A percentile compares a stretch with the other conserved stretches of the same genome.
phyloP scores from a whole-genome alignment of 2,888 invertebrate species.

The Acanthococcus lagerstroemiae region DNA sequence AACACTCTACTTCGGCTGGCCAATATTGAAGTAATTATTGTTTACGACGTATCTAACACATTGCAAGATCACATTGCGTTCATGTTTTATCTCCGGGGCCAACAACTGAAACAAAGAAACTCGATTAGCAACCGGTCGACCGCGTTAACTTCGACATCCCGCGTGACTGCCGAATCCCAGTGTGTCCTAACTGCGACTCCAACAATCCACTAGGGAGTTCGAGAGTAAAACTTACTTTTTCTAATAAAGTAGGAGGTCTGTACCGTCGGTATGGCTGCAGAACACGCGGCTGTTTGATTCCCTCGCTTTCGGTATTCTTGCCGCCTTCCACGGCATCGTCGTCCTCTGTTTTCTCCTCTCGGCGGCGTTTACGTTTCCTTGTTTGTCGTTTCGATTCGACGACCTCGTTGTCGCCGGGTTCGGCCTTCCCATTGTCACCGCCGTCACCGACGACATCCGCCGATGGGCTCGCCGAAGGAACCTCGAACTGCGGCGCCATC shows the following conservation, averaged over 20 bases:
- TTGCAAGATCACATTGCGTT: slow-evolving; percentile 76
- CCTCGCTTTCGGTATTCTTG: not conserved
- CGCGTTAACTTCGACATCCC: too few species aligned
- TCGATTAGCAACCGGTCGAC: too few species aligned
- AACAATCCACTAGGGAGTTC: not conserved
- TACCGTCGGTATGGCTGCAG: not conserved
- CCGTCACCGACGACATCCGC: not conserved
- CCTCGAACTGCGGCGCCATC: not conserved
- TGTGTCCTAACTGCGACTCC: too few species aligned
- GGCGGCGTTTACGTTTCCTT: slow-evolving; percentile 11
- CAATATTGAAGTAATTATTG: slow-evolving; percentile 58
- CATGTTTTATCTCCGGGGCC: slow-evolving; percentile 67
- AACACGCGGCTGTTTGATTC: not conserved
- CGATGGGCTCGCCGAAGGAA: too few species aligned
- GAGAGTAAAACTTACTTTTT: slow-evolving; percentile 32
- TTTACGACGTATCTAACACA: slow-evolving; percentile 70
- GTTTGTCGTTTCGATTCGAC: not conserved
- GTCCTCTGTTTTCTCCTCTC: slow-evolving; percentile 11
- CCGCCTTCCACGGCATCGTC: not conserved
- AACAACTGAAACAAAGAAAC: slow-evolving; percentile 50
- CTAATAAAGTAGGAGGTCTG: slow-evolving; percentile 31
- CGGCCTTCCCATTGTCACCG: not conserved
- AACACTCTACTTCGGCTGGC: too few species aligned
- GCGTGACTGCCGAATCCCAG: too few species aligned
- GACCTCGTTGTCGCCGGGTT: not conserved